Conservation (phyloP, 1,140 invertebrate genomes). For the Bombus waltoni region DNA sequence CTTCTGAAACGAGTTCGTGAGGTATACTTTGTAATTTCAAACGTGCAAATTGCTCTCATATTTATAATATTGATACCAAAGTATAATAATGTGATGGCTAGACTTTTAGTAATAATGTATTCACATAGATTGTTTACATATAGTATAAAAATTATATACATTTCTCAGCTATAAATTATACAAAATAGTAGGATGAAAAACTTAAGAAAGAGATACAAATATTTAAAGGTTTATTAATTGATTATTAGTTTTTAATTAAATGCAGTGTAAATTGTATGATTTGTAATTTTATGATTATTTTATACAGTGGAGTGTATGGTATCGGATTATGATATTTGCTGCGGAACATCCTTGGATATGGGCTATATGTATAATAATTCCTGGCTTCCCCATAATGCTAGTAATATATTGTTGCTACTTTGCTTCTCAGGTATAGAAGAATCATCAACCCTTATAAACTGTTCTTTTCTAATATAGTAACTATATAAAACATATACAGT, state of each 20-base stretch:
- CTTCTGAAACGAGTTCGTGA: slow-evolving; percentile 86
- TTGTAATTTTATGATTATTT: slow-evolving; percentile 45
- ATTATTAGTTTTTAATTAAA: no score
- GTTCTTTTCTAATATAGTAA: not conserved
- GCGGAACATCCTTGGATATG: slow-evolving; percentile 96
- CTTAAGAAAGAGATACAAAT: not conserved
- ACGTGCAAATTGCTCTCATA: not conserved
- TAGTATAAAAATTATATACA: not conserved
- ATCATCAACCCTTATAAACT: slow-evolving; percentile 1
- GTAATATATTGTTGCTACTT: slow-evolving; percentile 92
- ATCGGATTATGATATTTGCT: slow-evolving; percentile 91
- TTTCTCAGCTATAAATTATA: not conserved
- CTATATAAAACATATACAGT: slow-evolving; percentile 1
- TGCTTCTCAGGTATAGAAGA: slow-evolving; percentile 81
- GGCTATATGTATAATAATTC: slow-evolving; percentile 91
- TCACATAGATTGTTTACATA: not conserved
- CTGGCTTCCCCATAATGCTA: slow-evolving; percentile 90
- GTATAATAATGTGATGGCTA: not conserved
- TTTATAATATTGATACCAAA: not conserved
- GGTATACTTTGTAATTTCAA: slow-evolving; percentile 81
- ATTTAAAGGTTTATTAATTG: not conserved
- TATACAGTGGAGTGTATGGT: slow-evolving; percentile 90
- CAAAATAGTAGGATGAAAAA: not conserved
- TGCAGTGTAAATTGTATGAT: not conserved
- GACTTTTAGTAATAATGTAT: not conserved